Evolutionary conservation across 1,140 invertebrate genomes (phyloP).

Genomic region (Hesperophylax magnus): DNA sequence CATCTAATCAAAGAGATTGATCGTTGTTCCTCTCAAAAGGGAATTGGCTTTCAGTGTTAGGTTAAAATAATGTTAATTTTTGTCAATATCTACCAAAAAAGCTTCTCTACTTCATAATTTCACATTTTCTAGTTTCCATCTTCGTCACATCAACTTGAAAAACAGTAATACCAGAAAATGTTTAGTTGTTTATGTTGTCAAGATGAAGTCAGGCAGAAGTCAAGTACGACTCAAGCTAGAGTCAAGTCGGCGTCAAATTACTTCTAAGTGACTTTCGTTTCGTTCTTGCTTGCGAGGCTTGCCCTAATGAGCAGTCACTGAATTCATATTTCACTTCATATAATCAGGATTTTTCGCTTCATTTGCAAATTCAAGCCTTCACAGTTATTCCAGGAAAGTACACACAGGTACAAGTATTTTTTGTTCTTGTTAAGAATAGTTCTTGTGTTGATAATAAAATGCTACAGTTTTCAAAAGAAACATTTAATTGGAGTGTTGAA

Average conservation of each 20-base stretch:
- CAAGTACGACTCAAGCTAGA: neutral
- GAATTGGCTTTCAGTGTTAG: too few species aligned
- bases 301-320: neutral
- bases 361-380: neutral
- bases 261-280: neutral
- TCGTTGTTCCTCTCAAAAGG: too few species aligned
- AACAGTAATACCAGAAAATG: neutral
- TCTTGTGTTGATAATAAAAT: neutral
- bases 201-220: neutral
- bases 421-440: neutral
- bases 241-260: neutral
- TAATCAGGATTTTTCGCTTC: neutral
- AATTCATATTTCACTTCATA: slow-evolving; percentile 1
- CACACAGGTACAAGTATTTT: neutral
- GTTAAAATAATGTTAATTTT: too few species aligned
- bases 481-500: neutral
- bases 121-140: neutral
- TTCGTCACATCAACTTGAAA: neutral
- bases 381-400: neutral
- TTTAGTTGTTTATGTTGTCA: neutral
- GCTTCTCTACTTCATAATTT: neutral
- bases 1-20: too few species aligned
- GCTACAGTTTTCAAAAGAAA: neutral
- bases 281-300: neutral
- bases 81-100: neutral